Base-by-base conservation (phyloP, 2,797 vertebrate genomes). In the Enteromius argenteus region DNA sequence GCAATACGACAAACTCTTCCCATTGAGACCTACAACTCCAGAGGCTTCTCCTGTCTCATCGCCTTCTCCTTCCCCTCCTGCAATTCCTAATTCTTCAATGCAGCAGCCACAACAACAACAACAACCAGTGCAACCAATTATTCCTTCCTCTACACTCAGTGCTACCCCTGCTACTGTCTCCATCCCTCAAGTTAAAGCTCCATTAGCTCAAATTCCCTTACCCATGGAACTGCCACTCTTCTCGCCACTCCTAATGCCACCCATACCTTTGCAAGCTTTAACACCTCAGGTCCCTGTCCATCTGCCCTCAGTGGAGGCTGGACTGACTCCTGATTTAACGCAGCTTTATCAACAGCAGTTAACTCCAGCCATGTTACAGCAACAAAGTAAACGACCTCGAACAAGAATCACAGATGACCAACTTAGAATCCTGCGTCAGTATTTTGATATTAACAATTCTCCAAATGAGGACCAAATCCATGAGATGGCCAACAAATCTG, bases 371-470 rank as follows among this genome's bases (percentile, higher is more conserved):
- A 85, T 95, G 86, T 89, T 94, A 82, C 97, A 98, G 88, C 97
- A 97, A 90, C 97, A 98, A 90, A 95, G 96, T 92, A 99, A 98
- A 92, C 95, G 98, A 91, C 98, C 98, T 0, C 95, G 98, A 75
- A 99, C 98, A 0, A 95, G 98, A 58, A 99, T 99, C 91, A 97
- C 98, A 0, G 98, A 99, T 0, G 98, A 99, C 86, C 98, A 99
- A 83, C 94, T 99, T 77, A 92, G 94, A 84, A 95, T 99, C 87
- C 92, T 99, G 32, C 93, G 96, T 81, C 97, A 98, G 89, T 97
- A 99, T 90, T 99, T 99, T 89, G 98, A 99, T 91, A 99, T 99
- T 84, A 99, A 98, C 93, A 99, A 97, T 90, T 98, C 98, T 46
- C 98, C 98, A 2, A 98, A 97, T 85, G 98, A 99, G 86, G 98